Conservation (phyloP, 2,113 vertebrate species). For the Etia nguti region DNA sequence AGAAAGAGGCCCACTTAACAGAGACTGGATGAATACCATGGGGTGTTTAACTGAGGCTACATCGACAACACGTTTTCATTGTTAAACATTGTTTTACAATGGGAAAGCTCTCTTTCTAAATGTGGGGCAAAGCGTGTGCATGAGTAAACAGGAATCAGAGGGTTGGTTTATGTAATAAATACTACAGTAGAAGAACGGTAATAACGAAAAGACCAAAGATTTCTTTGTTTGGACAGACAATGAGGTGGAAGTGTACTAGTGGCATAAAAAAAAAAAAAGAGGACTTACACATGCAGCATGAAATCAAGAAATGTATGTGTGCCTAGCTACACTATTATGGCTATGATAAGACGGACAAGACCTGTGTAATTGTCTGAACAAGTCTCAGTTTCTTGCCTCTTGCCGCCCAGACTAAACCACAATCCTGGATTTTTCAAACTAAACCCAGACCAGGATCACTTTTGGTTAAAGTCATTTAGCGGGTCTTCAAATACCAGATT, state of each 20-base stretch:
- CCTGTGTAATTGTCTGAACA: background rate
- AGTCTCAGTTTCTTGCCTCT: background rate
- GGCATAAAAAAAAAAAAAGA: background rate
- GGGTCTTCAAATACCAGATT: background rate
- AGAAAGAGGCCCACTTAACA: background rate
- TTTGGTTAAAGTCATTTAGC: background rate
- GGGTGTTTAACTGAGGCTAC: background rate
- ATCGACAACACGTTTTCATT: background rate
- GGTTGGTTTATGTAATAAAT: background rate
- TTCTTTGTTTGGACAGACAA: background rate
- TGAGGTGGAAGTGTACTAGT: background rate
- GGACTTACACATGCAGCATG: background rate
- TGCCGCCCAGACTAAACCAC: background rate
- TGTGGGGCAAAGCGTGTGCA: background rate
- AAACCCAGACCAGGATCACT: background rate
- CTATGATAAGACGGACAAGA: background rate
- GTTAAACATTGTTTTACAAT: background rate
- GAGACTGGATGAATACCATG: background rate
- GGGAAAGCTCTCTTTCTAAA: background rate
- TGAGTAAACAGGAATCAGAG: background rate
- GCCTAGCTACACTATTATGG: background rate
- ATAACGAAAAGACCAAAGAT: background rate
- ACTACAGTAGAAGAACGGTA: background rate
- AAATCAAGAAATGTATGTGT: background rate
- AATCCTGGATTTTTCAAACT: background rate